Conservation (phyloP, 23 tunicate species). For the Ciona savignyi region DNA sequence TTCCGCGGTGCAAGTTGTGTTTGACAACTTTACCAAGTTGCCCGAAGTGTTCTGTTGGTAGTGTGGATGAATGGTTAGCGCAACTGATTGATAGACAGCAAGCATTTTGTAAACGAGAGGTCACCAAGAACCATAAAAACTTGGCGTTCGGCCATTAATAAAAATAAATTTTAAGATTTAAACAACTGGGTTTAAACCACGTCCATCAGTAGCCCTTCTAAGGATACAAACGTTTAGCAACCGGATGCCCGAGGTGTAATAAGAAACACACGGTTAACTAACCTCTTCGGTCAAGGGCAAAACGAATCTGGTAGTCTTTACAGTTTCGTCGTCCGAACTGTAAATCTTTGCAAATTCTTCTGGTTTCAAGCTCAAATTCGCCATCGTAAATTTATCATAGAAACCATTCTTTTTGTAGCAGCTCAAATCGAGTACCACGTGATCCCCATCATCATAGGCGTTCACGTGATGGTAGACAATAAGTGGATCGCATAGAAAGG, state of each 20-base stretch:
- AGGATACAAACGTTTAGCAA: no score
- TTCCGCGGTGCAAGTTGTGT: slow-evolving; percentile 61
- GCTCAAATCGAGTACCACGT: slow-evolving; percentile 68
- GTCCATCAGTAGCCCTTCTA: no score
- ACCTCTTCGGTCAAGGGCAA: slow-evolving; percentile 48
- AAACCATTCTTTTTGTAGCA: slow-evolving; percentile 44
- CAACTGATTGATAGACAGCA: no score
- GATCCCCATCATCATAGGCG: slow-evolving; percentile 78
- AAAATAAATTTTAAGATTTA: no score
- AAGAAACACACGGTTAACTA: no score
- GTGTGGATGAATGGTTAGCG: no score
- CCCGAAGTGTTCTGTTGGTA: slow-evolving; percentile 11
- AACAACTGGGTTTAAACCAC: no score
- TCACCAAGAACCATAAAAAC: no score
- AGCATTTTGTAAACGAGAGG: no score
- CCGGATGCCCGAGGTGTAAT: no score
- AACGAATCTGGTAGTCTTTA: slow-evolving; percentile 39
- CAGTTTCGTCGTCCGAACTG: slow-evolving; percentile 22
- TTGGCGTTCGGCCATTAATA: no score
- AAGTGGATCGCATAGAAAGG: slow-evolving; percentile 49
- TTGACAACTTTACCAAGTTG: slow-evolving; percentile 40
- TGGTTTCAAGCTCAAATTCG: slow-evolving; percentile 39
- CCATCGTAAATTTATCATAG: slow-evolving; percentile 57
- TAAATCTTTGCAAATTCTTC: slow-evolving; percentile 34
- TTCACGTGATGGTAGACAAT: slow-evolving; percentile 73